Conservation (phyloP, 2,113 vertebrate species). For the Ahaetulla prasina region DNA sequence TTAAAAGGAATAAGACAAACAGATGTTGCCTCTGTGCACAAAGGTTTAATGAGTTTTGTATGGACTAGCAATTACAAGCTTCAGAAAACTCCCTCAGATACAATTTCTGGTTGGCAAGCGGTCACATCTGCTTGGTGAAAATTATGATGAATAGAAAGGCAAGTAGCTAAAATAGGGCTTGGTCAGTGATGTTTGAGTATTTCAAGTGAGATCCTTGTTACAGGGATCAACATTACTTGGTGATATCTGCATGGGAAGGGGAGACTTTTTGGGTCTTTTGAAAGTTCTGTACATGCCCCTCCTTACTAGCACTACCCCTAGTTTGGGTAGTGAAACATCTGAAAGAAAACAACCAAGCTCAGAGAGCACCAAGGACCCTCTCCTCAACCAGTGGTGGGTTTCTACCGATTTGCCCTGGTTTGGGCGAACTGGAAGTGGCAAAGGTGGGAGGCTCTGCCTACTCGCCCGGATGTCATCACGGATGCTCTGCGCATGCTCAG, state of each 20-base stretch:
- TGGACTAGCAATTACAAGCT: background rate
- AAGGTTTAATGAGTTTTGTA: background rate
- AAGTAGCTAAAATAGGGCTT: background rate
- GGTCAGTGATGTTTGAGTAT: background rate
- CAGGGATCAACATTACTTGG: background rate
- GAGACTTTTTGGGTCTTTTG: background rate
- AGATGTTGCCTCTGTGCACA: background rate
- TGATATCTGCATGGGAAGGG: background rate
- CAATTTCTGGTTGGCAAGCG: background rate
- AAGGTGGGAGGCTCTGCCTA: too few species aligned
- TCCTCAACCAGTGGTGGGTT: too few species aligned
- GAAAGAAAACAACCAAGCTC: background rate
- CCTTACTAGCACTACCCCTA: background rate
- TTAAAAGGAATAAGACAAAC: background rate
- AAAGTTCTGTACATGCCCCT: background rate
- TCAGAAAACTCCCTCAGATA: background rate
- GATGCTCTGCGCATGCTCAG: too few species aligned
- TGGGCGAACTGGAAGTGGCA: too few species aligned
- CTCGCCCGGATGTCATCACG: too few species aligned
- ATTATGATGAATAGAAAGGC: conserved; percentile 6
- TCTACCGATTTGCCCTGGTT: too few species aligned
- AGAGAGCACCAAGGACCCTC: background rate
- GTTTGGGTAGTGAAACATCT: background rate
- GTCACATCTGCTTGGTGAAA: background rate
- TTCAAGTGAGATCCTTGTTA: background rate